These are phyloP conservation scores for Beaufortia kweichowensis DNA, from an alignment of 2,113 vertebrate species.

Conservation along the genomic window DNA sequence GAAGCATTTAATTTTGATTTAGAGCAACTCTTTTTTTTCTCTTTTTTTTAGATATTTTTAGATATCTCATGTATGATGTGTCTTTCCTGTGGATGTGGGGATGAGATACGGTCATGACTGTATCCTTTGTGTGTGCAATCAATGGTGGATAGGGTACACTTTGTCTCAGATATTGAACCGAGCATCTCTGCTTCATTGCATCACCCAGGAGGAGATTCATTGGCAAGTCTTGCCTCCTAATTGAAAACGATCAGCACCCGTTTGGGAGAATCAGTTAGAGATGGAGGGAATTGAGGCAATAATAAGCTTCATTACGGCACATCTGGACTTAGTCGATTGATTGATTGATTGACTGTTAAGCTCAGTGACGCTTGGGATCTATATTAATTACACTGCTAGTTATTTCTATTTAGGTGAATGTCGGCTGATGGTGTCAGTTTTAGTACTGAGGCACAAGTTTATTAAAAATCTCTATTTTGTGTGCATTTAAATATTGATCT, in stretches of 20 bases:
- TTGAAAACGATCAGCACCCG: constrained; percentile 10
- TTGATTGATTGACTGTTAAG: constrained; percentile 41
- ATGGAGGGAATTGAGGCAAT: background rate
- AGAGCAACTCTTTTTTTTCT: too few species aligned
- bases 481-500: too few species aligned
- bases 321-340: constrained; percentile 19
- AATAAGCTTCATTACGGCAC: constrained; percentile 19
- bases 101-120: constrained; percentile 11
- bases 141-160: background rate
- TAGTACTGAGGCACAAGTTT: too few species aligned
- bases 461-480: too few species aligned
- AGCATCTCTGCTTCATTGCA: constrained; percentile 4
- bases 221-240: background rate
- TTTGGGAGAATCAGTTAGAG: background rate
- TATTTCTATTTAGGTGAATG: constrained; percentile 14
- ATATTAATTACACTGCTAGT: constrained; percentile 15
- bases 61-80: too few species aligned
- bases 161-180: constrained; percentile 6
- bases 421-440: background rate
- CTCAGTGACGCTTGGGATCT: background rate
- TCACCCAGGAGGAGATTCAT: constrained; percentile 21
- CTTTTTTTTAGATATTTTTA: too few species aligned
- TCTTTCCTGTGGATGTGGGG: background rate
- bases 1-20: too few species aligned
- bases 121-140: background rate